Evolutionary conservation across 2,888 invertebrate genomes (phyloP).

Genomic region (Leptura quadrifasciata): DNA sequence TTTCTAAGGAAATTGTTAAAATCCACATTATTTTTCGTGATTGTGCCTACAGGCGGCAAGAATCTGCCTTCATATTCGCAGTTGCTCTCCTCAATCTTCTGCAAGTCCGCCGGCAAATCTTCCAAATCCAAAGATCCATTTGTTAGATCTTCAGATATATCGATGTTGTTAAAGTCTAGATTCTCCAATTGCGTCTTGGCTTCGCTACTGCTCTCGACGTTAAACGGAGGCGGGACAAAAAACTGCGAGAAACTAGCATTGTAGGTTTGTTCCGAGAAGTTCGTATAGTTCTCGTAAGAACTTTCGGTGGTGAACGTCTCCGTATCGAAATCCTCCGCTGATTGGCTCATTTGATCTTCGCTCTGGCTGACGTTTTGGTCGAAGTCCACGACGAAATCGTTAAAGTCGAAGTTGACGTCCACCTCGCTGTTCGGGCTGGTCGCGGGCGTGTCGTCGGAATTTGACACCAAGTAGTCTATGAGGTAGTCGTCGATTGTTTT

Average conservation of each 20-base stretch:
- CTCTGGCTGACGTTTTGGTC: conserved; percentile 61
- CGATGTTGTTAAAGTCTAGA: conserved; percentile 64
- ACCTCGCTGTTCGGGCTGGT: conserved; percentile 54
- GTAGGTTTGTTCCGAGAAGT: conserved; percentile 18
- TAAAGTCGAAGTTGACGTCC: conserved; percentile 67
- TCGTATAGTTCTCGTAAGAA: conserved; percentile 46
- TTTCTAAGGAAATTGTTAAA: conserved; percentile 68
- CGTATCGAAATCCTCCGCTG: conserved; percentile 55
- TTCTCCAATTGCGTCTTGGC: conserved; percentile 48
- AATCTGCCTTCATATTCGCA: conserved; percentile 19
- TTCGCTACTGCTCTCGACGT: conserved; percentile 23
- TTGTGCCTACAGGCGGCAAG: conserved; percentile 66
- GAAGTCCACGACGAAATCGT: conserved; percentile 68
- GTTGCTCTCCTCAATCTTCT: conserved; percentile 53
- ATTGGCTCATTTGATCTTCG: conserved; percentile 34
- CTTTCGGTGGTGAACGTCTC: conserved; percentile 60
- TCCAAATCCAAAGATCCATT: conserved; percentile 65
- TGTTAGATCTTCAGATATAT: conserved; percentile 65
- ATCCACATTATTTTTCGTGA: conserved; percentile 66
- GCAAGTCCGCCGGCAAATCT: conserved; percentile 60
- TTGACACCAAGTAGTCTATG: conserved; percentile 63
- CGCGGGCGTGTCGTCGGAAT: conserved; percentile 54
- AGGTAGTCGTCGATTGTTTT: conserved; percentile 60
- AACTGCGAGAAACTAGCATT: conserved; percentile 59
- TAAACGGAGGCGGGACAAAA: conserved; percentile 62